Evolutionary conservation across 2,888 invertebrate species (phyloP), one percentile per base, ranked within the genome.

Genomic region (Polyploca ridens): DNA sequence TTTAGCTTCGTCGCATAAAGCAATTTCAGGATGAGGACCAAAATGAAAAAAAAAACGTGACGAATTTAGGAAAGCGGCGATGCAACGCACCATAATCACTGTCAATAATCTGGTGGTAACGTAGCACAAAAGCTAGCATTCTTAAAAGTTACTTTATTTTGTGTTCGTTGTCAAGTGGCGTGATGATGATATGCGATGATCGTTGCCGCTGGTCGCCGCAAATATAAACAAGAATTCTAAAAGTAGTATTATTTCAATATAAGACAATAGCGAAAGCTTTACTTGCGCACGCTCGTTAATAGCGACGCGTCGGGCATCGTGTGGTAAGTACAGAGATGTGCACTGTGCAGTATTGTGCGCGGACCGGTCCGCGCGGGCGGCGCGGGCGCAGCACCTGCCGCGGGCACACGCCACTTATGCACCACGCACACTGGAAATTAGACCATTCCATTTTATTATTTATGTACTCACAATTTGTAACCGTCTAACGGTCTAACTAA

Each of bases 351-450:
- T 72, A 67, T 78, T 78, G 68, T 74, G 79, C 73, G 72, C 68
- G 71, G 82, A 82, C 81, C 84, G 85, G 84, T 85, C 84, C 75
- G 75, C 67, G 74, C 38, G 6, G 6, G 38, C 33, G 38, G 38
- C 64, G 77, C 76, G 87, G 54, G 54, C 54, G 54, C 16, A 54
- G 54, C 93, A 93, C 93, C 93, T 93, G 93, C 92, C 90, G 79
- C 75, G 79, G 92, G 93, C 93, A 92, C 93, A 93, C 93, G 93
- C 91, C 91, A 90, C 81, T 73, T 77, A 68, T 64, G 79, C 79
- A 46, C 69, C 65, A 62, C 78, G 79, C 79, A 86, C 84, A 90
- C 85, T 81, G 66, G 60, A 5, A 49, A 62, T 58, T 62, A 60
- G 44, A 54, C 54, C 58, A 41, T 63, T 27, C 44, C 66, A 66